Percentiles rank a stretch among this genome's conserved stretches.
Evolutionary conservation across 2,888 invertebrate species (phyloP).

Genomic region (Aphodius sticticus): DNA sequence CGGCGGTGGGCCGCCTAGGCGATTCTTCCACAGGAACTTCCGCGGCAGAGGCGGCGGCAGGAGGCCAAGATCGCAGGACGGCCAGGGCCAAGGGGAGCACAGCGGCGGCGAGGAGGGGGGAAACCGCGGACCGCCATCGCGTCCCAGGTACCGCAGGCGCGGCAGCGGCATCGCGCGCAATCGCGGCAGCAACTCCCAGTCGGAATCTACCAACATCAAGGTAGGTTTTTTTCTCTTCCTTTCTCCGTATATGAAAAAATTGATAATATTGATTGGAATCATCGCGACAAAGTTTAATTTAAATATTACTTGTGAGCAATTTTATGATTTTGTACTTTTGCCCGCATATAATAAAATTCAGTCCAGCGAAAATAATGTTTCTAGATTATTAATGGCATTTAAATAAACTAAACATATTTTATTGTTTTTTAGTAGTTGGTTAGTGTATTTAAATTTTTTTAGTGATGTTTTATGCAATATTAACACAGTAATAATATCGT

Average conservation of each 20-base stretch:
- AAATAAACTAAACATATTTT: too few relatives aligned
- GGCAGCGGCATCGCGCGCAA: constrained; percentile 54
- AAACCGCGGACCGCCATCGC: constrained; percentile 57
- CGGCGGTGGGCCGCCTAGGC: constrained; percentile 62
- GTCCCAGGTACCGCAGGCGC: constrained; percentile 57
- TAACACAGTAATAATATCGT: too few relatives aligned
- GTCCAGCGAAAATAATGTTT: too few relatives aligned
- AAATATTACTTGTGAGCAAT: too few relatives aligned
- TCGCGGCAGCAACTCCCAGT: constrained; percentile 58
- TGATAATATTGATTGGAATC: not conserved
- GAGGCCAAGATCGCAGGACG: constrained; percentile 65
- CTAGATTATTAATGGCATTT: too few relatives aligned
- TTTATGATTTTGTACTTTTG: too few relatives aligned
- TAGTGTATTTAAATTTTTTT: too few relatives aligned
- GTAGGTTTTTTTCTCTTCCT: not conserved
- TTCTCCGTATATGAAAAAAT: not conserved
- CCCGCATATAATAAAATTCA: too few relatives aligned
- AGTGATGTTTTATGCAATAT: too few relatives aligned
- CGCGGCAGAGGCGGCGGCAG: constrained; percentile 69
- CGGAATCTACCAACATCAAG: constrained; percentile 54
- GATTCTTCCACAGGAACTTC: constrained; percentile 78
- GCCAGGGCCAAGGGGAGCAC: constrained; percentile 57
- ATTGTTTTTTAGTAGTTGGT: too few relatives aligned
- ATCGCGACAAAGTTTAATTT: not conserved
- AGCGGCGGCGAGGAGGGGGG: constrained; percentile 58